Conservation (phyloP, 2,888 invertebrate genomes). For the Imbricaverruca yamaguchii region DNA sequence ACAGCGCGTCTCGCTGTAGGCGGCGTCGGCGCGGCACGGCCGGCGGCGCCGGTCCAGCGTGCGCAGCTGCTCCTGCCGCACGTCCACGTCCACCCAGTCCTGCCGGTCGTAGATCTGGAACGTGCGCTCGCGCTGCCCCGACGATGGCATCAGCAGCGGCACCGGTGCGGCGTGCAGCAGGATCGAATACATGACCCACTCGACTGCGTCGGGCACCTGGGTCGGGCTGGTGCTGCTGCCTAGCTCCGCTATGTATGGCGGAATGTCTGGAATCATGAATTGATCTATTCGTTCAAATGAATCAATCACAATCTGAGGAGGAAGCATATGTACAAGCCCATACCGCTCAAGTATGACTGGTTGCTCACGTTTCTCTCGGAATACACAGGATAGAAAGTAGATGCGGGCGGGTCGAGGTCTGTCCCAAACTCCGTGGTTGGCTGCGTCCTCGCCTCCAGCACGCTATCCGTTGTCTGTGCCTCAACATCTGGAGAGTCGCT, state of each 20-base stretch:
- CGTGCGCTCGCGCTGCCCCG: conserved; percentile 13
- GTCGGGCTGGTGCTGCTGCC: neutral
- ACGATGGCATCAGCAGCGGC: conserved; percentile 35
- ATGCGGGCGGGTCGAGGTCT: neutral
- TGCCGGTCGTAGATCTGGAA: neutral
- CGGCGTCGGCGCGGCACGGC: neutral
- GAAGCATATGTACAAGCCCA: too few species aligned
- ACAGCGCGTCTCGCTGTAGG: neutral
- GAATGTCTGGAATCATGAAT: too few species aligned
- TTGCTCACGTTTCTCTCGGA: neutral
- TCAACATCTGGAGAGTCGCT: neutral
- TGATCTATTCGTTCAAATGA: too few species aligned
- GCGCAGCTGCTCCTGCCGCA: neutral
- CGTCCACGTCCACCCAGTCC: conserved; percentile 15
- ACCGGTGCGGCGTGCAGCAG: conserved; percentile 38
- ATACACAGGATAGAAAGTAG: too few species aligned
- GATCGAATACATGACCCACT: neutral
- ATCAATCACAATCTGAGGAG: too few species aligned
- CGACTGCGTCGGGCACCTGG: neutral
- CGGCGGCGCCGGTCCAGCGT: neutral
- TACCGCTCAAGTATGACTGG: too few species aligned
- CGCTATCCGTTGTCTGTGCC: neutral
- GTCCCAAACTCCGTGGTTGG: neutral
- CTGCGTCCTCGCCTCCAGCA: neutral
- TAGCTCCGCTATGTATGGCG: too few species aligned